Evolutionary conservation across 1,140 invertebrate genomes (phyloP).

Genomic region (Philopotamus ludificatus): DNA sequence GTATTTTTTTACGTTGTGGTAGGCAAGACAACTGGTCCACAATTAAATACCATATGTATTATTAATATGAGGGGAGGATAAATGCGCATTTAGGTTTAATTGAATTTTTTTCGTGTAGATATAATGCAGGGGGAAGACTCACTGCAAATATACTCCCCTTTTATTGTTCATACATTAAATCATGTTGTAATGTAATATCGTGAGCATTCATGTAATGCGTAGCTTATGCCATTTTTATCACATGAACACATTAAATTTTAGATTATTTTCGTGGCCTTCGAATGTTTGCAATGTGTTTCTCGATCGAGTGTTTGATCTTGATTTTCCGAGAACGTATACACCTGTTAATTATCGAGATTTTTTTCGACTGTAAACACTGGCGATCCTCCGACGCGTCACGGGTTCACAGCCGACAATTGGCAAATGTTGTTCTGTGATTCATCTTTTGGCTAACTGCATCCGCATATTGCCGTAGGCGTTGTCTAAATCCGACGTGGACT

Average conservation of each 20-base stretch:
- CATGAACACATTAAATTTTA: neutral
- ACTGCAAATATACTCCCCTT: no score
- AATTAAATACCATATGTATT: no score
- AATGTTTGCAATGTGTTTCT: neutral
- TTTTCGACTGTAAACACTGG: neutral
- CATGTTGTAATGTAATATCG: no score
- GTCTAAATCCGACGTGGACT: constrained; percentile 12
- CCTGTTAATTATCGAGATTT: neutral
- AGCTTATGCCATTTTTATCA: neutral
- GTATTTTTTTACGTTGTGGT: neutral
- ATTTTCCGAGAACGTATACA: neutral
- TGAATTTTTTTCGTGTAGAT: no score
- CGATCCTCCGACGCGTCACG: neutral
- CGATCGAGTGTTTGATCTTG: neutral
- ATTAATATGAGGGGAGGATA: no score
- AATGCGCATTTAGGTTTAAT: no score
- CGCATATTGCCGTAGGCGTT: constrained; percentile 12
- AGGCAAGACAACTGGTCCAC: neutral
- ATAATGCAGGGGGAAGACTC: no score
- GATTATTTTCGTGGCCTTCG: neutral
- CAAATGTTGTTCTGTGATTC: constrained; percentile 9
- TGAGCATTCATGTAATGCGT: neutral
- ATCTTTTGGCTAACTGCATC: constrained; percentile 11
- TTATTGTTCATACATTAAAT: no score
- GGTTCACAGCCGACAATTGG: neutral